Evolutionary conservation across 1,140 invertebrate genomes (phyloP), one percentile per base, ranked within the genome.

Genomic region (Eueides isabella): DNA sequence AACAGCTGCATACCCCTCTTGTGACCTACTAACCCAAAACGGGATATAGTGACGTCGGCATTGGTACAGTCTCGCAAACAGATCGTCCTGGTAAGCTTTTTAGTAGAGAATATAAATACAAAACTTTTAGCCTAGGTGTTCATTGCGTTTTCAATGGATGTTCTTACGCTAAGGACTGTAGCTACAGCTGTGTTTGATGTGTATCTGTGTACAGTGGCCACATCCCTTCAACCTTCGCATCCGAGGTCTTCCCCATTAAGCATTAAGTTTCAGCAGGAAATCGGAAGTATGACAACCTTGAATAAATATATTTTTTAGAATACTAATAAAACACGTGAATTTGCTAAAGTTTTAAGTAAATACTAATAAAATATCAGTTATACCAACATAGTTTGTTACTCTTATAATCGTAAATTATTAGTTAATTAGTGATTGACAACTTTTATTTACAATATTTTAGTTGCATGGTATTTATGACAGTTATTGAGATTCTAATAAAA

Each of bases 11-110:
- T 81, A 82, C 85, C 85, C 83, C 85, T 87, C 82, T 80, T 69
- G 75, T 88, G 90, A 92, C 90, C 90, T 91, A 92, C 85, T 92
- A 79, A 92, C 90, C 90, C 87, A 91, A 91, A 92, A 91, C 78
- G 80, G 77, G 75, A 71, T 84, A 74, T 78, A 80, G 85, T 91
- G 90, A 92, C 90, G 90, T 92, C 90, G 89, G 79, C 80, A 83
- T 31, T 73, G 64, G 82, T 92, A 92, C 88, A 89, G 66, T 78
- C 80, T 71, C 68, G 48, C 72, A 23, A 78, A 76, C 79, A 83
- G 75, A 11, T 23, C 26, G 26, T 75, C 35, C 33, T 67, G 31
- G 41, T 14, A 65, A 30, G 33, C 26, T 26, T 66, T 61, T 48
- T 67, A 63, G 28, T 63, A 61, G 35, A 33, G 35, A 3, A 67